Base-by-base conservation (phyloP, 2,113 vertebrate species). In the Spheniscus mendiculus region DNA sequence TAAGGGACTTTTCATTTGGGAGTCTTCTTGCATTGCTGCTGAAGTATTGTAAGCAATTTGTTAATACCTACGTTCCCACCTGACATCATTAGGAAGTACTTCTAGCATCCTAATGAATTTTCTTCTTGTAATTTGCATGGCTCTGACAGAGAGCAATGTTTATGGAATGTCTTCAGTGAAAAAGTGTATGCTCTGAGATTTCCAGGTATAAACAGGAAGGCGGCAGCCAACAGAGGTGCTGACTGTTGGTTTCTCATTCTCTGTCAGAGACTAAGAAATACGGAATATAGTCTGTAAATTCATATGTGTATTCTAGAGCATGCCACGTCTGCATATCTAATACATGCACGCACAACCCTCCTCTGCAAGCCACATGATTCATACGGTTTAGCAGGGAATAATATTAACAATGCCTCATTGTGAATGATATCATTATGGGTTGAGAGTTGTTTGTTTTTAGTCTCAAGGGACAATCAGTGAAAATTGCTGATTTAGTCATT, bases 71-170 rank as follows among this genome's bases (percentile, higher is more conserved):
- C 8, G 14, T 91, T 97, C 74, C 89, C 85, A 71, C 67, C 22
- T 84, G 84, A 91, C 94, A 96, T 90, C 12, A 22, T 53, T 89
- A 42, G 82, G 86, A 91, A 71, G 19, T 40, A 91, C 50, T 91
- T 83, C 61, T 82, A 76, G 77, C 66, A 81, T 95, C 52, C 18
- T 96, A 94, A 91, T 93, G 86, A 94, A 59, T 82, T 80, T 84
- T 81, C 16, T 76, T 20, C 70, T 61, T 90, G 63, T 52, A n/a
- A 93, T 74, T 84, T 89, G 34, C 26, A 87, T 44, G 45, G 14
- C 11, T 80, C 30, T 63, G 55, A 36, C 34, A 90, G 53, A 83
- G 15, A 86, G 12, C 53, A 50, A 10, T 74, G 55, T 42, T 66
- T 92, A 90, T 85, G 71, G 27, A 45, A 20, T 40, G 16, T 44